A percentile compares a stretch with the other conserved stretches of the same genome.
Evolutionary conservation across 35 echinoderm and acorn worm genomes (phyloP).

Genomic region (Nesometra sesokonis): DNA sequence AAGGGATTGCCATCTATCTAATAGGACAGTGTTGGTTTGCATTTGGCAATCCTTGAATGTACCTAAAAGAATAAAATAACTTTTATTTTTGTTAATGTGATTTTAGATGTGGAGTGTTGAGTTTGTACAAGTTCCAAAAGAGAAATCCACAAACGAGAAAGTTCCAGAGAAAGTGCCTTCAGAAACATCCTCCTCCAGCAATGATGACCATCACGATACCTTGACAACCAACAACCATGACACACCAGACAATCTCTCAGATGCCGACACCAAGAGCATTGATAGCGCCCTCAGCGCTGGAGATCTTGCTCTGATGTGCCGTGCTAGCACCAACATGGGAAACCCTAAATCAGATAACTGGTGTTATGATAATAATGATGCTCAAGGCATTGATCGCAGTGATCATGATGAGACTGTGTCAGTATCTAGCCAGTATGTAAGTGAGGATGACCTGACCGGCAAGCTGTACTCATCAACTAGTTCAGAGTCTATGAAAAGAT

Average conservation of each 20-base stretch:
- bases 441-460: not conserved
- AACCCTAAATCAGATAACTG: not conserved
- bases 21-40: no score
- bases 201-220: not conserved
- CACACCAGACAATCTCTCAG: slow-evolving; percentile 55
- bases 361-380: not conserved
- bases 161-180: not conserved
- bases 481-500: not conserved
- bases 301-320: not conserved
- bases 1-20: no score
- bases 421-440: not conserved
- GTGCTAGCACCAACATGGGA: not conserved
- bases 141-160: not conserved
- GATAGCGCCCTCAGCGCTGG: slow-evolving; percentile 39
- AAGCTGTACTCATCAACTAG: not conserved
- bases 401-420: no score
- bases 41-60: no score
- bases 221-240: not conserved
- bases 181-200: not conserved
- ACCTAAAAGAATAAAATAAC: not conserved
- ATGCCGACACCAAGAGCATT: slow-evolving; percentile 76
- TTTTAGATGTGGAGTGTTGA: slow-evolving; percentile 94
- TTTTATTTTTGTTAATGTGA: not conserved
- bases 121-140: slow-evolving; percentile 87
- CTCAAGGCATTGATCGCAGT: not conserved